Conservation (phyloP, 2,888 invertebrate genomes). For the Osmoderma eremita region DNA sequence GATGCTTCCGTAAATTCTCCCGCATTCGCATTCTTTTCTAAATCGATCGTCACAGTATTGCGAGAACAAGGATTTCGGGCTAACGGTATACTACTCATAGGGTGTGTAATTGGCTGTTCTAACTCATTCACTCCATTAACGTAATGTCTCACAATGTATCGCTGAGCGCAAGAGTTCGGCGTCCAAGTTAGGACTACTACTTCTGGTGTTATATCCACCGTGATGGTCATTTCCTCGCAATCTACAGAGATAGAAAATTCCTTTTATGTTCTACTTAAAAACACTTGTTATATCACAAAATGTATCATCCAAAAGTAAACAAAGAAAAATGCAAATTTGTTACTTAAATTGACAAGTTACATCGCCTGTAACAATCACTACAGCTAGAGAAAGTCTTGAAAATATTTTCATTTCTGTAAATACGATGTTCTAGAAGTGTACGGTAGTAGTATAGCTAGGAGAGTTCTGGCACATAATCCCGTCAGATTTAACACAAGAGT, state of each 20-base stretch:
- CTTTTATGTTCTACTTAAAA: too few relatives aligned
- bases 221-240: neutral
- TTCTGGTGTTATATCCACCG: neutral
- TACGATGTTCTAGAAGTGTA: too few relatives aligned
- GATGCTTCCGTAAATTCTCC: neutral
- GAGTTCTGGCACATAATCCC: too few relatives aligned
- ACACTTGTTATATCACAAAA: too few relatives aligned
- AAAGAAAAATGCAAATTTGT: too few relatives aligned
- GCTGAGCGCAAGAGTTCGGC: neutral
- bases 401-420: too few relatives aligned
- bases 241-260: neutral
- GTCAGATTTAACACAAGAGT: too few relatives aligned
- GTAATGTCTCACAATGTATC: neutral
- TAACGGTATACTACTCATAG: neutral
- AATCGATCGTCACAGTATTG: neutral
- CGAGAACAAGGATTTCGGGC: neutral
- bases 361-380: too few relatives aligned
- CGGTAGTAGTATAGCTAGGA: too few relatives aligned
- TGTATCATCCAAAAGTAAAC: too few relatives aligned
- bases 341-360: too few relatives aligned
- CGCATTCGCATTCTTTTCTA: neutral
- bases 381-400: too few relatives aligned
- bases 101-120: neutral
- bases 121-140: neutral
- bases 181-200: neutral